Percentiles rank a stretch among this genome's conserved stretches.
Conservation (phyloP, 2,113 vertebrate species). For the Brachyhypopomus gauderio region DNA sequence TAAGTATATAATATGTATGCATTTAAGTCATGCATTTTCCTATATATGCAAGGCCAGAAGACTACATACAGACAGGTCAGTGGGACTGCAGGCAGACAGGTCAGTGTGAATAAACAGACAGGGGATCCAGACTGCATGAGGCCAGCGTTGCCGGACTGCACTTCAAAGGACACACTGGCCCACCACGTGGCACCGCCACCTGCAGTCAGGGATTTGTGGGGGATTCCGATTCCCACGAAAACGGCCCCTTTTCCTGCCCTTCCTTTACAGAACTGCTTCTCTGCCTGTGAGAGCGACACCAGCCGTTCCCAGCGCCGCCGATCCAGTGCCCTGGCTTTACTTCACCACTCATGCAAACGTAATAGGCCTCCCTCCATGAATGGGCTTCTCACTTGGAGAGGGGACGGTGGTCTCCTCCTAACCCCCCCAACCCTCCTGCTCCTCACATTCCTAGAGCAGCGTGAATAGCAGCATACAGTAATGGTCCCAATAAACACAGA, state of each 20-base stretch:
- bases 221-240: slow-evolving; percentile 43
- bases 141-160: too few relatives aligned
- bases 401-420: slow-evolving; percentile 44
- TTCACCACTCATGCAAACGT: slow-evolving; percentile 65
- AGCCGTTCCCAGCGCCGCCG: neutral
- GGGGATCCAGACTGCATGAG: too few relatives aligned
- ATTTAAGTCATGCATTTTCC: too few relatives aligned
- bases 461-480: slow-evolving; percentile 69
- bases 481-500: slow-evolving; percentile 68
- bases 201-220: slow-evolving; percentile 31
- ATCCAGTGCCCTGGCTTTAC: slow-evolving; percentile 51
- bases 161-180: slow-evolving; percentile 26
- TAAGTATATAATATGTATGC: too few relatives aligned
- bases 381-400: slow-evolving; percentile 46
- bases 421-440: slow-evolving; percentile 54
- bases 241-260: neutral
- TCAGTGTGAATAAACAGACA: neutral
- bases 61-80: neutral
- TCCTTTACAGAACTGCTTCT: slow-evolving; percentile 9
- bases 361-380: slow-evolving; percentile 55
- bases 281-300: slow-evolving; percentile 11
- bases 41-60: too few relatives aligned
- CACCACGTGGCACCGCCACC: neutral
- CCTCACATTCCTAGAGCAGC: slow-evolving; percentile 70
- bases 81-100: slow-evolving; percentile 28